phyloP scores from a whole-genome alignment of 1,140 invertebrate species.

The Saccostrea echinata region DNA sequence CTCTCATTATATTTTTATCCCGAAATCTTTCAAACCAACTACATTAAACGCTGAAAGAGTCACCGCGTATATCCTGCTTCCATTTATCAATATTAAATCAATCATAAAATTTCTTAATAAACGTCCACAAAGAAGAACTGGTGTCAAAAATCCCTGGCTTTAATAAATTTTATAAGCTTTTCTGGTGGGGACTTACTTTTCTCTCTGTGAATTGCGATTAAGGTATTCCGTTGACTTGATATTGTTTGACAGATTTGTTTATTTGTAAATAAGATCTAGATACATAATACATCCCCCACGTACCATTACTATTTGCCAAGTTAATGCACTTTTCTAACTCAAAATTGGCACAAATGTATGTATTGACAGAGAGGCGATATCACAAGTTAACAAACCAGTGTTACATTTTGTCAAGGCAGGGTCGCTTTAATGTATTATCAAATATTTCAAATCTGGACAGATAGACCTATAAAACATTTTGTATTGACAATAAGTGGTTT shows the following conservation, averaged over 20 bases:
- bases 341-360: neutral
- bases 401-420: neutral
- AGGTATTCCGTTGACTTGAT: neutral
- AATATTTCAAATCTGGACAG: slow-evolving; percentile 5
- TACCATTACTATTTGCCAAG: neutral
- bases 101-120: neutral
- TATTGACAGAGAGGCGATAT: neutral
- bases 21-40: neutral
- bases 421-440: slow-evolving; percentile 1
- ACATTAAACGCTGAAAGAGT: neutral
- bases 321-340: neutral
- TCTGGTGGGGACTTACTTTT: neutral
- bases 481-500: slow-evolving; percentile 32
- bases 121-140: neutral
- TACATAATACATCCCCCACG: slow-evolving; percentile 10
- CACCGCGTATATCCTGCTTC: neutral
- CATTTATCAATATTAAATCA: neutral
- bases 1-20: neutral
- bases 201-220: neutral
- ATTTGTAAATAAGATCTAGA: slow-evolving; percentile 31
- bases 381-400: neutral
- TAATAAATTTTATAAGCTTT: neutral
- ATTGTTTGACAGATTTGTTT: slow-evolving; percentile 19
- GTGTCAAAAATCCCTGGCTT: neutral
- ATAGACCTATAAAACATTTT: neutral